Evolutionary conservation across 2,113 vertebrate genomes (phyloP), one percentile per base, ranked within the genome.

Genomic region (Phyllostomus hastatus): DNA sequence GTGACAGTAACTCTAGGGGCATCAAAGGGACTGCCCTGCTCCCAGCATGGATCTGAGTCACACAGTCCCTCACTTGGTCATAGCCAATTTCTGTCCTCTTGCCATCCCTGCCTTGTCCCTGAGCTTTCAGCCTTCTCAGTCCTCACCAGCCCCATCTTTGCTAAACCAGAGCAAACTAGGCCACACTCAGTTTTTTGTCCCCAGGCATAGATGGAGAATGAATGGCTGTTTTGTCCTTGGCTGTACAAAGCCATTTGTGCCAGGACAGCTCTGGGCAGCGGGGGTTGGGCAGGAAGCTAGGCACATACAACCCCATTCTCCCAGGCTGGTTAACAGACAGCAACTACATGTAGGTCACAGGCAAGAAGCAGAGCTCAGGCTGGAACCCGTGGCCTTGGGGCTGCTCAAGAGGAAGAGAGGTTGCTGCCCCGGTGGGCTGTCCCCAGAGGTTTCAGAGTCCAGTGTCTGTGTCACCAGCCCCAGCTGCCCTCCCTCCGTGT

Each of bases 181-280:
- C 78, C 64, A 97, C 95, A 96, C 94, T 98, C 78, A 48, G 81
- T 73, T 94, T 96, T 97, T 95, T 97, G 94, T 97, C 96, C 96
- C 96, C 72, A 64, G 90, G 94, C 94, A 54, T 1, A 54, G 90
- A 92, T 85, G 79, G 61, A 61, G 59, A 95, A 97, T 97, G 88
- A 98, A 98, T 24, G 4, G 88, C 69, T 6, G 28, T 95, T 97
- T 97, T 97, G 95, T 97, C 88, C 69, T 52, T 6, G 43, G 61
- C 52, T 85, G 54, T 50, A 98, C 96, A 97, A 97, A 97, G 94
- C 95, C 85, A 91, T 95, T 97, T 97, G 90, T 97, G 85, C 57
- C 7, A 33, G 79, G 81, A 81, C 59, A 91, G 80, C 87, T 81
- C 70, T 16, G 33, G 78, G 76, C 1, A 28, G 57, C 0, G n/a